Evolutionary conservation across 2,113 vertebrate genomes (phyloP).

Genomic region (Menura novaehollandiae): DNA sequence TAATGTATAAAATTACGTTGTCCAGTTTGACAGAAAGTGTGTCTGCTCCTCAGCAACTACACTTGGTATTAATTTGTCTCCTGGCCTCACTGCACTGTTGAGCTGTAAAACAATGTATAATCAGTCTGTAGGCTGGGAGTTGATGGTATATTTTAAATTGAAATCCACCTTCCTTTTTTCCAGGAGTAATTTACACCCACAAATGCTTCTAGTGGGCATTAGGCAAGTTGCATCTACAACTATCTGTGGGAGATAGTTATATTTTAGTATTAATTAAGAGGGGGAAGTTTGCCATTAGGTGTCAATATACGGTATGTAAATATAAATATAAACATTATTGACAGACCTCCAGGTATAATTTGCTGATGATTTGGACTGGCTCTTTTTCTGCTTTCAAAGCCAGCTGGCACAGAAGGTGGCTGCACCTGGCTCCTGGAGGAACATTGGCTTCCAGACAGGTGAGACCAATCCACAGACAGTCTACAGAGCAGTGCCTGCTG

Average conservation of each 20-base stretch:
- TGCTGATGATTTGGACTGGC: neutral
- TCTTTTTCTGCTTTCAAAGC: neutral
- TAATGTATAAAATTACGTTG: neutral
- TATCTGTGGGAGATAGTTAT: neutral
- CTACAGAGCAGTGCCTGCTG: neutral
- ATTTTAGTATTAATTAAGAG: neutral
- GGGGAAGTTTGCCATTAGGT: neutral
- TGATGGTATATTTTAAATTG: neutral
- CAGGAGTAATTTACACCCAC: neutral
- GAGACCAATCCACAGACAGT: neutral
- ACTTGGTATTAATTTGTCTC: neutral
- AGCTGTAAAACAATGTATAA: neutral
- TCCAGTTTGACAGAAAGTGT: neutral
- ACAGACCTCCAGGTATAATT: neutral
- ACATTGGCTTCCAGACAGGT: rapidly evolving
- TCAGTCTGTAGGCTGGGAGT: neutral
- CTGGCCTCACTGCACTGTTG: neutral
- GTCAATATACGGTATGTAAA: neutral
- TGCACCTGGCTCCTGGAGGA: neutral
- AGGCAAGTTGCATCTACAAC: neutral
- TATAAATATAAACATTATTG: neutral
- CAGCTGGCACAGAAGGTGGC: neutral
- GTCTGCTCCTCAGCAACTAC: neutral
- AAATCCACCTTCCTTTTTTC: neutral
- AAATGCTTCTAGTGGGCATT: neutral